Evolutionary conservation across 1,140 invertebrate species (phyloP).

Genomic region (Acromyrmex charruanus): DNA sequence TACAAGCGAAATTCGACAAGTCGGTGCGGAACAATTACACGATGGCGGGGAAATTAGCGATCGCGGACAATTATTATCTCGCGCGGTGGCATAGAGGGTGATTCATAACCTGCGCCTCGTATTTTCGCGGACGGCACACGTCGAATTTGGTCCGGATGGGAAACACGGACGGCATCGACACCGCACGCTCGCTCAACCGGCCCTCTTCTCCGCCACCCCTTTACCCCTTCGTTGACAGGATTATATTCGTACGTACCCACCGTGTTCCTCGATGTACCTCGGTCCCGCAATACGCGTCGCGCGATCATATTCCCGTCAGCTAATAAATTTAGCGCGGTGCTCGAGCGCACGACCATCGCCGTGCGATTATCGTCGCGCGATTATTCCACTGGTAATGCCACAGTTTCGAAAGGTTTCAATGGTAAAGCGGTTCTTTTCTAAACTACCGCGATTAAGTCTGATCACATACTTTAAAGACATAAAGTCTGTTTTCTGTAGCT

Average conservation of each 20-base stretch:
- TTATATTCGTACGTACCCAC: conserved; percentile 83
- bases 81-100: conserved; percentile 75
- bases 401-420: conserved; percentile 64
- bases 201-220: conserved; percentile 11
- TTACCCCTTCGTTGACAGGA: conserved; percentile 81
- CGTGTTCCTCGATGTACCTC: conserved; percentile 80
- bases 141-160: conserved; percentile 83
- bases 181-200: conserved; percentile 34
- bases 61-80: conserved; percentile 83
- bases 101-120: conserved; percentile 83
- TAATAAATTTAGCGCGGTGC: conserved; percentile 82
- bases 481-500: too few relatives aligned
- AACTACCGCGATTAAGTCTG: neutral
- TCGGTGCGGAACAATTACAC: conserved; percentile 71
- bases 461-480: neutral
- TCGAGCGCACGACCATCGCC: conserved; percentile 59
- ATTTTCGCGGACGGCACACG: conserved; percentile 79
- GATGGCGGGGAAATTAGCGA: conserved; percentile 80
- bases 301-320: conserved; percentile 82
- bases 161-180: conserved; percentile 82
- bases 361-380: conserved; percentile 68
- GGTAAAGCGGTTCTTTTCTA: neutral
- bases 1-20: conserved; percentile 62
- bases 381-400: conserved; percentile 62
- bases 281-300: conserved; percentile 79